phyloP scores from a whole-genome alignment of 2,888 invertebrate species.

The Eutolmus rufibarbis region DNA sequence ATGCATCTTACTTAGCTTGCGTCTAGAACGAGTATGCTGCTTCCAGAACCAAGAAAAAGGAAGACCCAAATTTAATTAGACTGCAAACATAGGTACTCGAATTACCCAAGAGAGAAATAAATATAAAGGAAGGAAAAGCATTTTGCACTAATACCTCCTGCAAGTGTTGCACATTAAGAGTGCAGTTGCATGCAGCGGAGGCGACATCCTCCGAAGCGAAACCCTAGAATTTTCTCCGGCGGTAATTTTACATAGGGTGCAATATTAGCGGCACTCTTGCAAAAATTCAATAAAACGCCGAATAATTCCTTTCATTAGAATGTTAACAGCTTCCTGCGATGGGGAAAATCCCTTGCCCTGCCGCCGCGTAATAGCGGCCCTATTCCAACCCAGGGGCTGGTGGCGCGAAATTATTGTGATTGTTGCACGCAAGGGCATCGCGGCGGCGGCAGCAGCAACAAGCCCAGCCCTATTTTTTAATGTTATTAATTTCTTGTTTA shows the following conservation, averaged over 20 bases:
- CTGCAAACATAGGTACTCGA: background rate
- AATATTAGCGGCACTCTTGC: background rate
- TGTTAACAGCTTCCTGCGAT: slow-evolving; percentile 30
- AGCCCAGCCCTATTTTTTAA: slow-evolving; percentile 31
- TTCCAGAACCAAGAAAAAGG: too few relatives aligned
- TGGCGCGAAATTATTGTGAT: slow-evolving; percentile 24
- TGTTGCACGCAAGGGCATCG: slow-evolving; percentile 30
- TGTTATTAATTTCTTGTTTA: slow-evolving; percentile 43
- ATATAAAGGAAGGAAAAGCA: background rate
- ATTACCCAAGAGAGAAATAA: background rate
- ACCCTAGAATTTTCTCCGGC: background rate
- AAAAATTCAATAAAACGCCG: slow-evolving; percentile 4
- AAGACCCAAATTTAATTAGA: background rate
- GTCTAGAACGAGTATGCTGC: too few relatives aligned
- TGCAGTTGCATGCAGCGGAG: background rate
- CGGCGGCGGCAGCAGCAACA: slow-evolving; percentile 21
- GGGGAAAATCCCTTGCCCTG: background rate
- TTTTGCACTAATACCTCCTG: background rate
- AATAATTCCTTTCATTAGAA: slow-evolving; percentile 31
- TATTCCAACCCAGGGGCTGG: slow-evolving; percentile 10
- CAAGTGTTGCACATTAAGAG: background rate
- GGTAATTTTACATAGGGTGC: background rate
- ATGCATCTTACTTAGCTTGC: too few relatives aligned
- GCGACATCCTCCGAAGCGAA: background rate
- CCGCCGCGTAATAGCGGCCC: background rate